Evolutionary conservation across 2,113 vertebrate genomes (phyloP), one percentile per base, ranked within the genome.

Genomic region (Rafetus swinhoei): DNA sequence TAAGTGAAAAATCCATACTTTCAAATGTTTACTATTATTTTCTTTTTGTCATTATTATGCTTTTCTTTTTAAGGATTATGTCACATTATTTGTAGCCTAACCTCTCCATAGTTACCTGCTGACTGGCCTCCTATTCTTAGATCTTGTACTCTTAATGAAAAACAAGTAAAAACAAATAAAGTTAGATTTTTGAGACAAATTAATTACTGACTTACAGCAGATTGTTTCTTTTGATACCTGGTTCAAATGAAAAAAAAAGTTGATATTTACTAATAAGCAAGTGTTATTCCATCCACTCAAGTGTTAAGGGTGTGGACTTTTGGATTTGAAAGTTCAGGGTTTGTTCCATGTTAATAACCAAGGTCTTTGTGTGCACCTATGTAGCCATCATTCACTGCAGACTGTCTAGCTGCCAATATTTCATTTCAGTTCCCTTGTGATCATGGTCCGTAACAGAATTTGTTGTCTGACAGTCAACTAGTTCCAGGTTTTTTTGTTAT

Each of bases 121-220:
- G 3, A 4, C 90, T 87, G 81, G n/a, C 2, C 57, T 87, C 80
- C 15, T 74, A 90, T 88, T 90, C 24, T 83, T 50, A 32, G 6
- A 14, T 65, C 60, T 29, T 7, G 27, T 14, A 29, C 14, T 14
- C 29, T 15, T n/a, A 69, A 15, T 16, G 62, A n/a, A 15, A 69
- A 69, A 69, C 15, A 69, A n/a, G 6, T n/a, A n/a, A 29, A 7
- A 15, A 65, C 13, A 32, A 18, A 8, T 15, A 69, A n/a, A 32
- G 27, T n/a, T 65, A 27, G 3, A 10, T 16, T 8, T 25, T 56
- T 35, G 18, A 3, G 27, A 7, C 35, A 56, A 56, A 85, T 1
- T 18, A 50, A 7, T 77, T 10, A 57, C 65, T 82, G 2, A 72
- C 87, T 93, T 77, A 55, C 77, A 39, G 16, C 2, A 1, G 84